Conservation (phyloP, 2,113 vertebrate genomes). For the Dasyurus viverrinus region DNA sequence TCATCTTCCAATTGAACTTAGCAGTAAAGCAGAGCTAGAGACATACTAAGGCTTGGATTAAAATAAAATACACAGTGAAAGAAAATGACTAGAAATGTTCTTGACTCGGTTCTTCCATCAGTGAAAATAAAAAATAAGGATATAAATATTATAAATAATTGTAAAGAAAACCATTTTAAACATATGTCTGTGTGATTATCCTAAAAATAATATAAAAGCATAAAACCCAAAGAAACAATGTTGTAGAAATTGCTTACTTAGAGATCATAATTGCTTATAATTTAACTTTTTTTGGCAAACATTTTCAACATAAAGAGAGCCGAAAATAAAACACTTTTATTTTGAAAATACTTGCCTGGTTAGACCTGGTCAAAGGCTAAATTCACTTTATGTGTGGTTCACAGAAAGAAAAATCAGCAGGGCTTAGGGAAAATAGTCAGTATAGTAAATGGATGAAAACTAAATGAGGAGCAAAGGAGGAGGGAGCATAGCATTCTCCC, state of each 20-base stretch:
- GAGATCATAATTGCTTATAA: slow-evolving; percentile 11
- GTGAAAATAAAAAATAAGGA: not conserved
- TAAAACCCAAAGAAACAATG: not conserved
- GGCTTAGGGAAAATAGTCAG: not conserved
- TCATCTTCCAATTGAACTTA: not conserved
- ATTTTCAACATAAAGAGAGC: slow-evolving; percentile 26
- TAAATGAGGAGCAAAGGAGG: slow-evolving; percentile 21
- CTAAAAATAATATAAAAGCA: not conserved
- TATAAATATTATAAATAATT: not conserved
- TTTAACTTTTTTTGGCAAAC: not conserved
- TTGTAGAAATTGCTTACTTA: not conserved
- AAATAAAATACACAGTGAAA: not conserved
- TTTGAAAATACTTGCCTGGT: slow-evolving; percentile 46
- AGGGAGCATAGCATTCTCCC: not conserved
- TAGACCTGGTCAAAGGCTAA: slow-evolving; percentile 47
- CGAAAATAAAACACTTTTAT: slow-evolving; percentile 47
- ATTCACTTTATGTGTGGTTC: slow-evolving; percentile 48
- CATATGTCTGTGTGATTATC: not conserved
- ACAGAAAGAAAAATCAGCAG: slow-evolving; percentile 10
- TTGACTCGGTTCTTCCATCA: not conserved
- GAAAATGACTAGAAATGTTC: not conserved
- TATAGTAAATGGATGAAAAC: not conserved
- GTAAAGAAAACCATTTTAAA: not conserved
- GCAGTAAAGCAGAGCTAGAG: not conserved
- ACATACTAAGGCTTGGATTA: not conserved